These are phyloP conservation scores for Atrina japonica DNA, from an alignment of 2,888 invertebrate genomes.

Conservation along the genomic window DNA sequence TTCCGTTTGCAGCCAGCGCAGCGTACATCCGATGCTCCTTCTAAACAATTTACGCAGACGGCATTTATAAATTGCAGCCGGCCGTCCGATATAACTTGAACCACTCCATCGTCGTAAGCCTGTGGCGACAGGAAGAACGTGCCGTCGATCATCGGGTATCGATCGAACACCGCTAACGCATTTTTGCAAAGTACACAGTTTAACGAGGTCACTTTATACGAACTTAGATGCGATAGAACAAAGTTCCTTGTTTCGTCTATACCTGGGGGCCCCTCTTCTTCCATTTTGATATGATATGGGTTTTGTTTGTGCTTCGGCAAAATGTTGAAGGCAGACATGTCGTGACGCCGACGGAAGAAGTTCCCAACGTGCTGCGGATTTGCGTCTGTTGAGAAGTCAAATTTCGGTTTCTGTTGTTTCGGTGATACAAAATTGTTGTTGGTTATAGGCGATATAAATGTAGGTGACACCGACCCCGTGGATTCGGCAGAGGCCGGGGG, in stretches of 20 bases:
- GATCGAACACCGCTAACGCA: constrained; percentile 95
- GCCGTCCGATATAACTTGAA: constrained; percentile 84
- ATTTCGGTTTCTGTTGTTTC: constrained; percentile 48
- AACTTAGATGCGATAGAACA: constrained; percentile 95
- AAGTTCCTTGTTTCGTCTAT: constrained; percentile 98
- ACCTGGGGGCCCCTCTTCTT: constrained; percentile 98
- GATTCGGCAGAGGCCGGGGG: constrained; percentile 76
- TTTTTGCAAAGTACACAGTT: constrained; percentile 90
- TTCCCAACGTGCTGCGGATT: constrained; percentile 65
- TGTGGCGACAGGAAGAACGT: constrained; percentile 98
- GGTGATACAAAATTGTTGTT: constrained; percentile 39
- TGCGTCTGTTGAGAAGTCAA: constrained; percentile 50
- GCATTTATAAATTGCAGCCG: constrained; percentile 94
- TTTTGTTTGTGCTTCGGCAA: constrained; percentile 97
- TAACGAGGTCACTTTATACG: constrained; percentile 93
- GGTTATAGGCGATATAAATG: constrained; percentile 59
- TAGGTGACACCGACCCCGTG: constrained; percentile 61
- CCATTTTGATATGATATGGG: constrained; percentile 99
- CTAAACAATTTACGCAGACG: constrained; percentile 94
- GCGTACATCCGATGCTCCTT: constrained; percentile 85
- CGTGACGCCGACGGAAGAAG: constrained; percentile 95
- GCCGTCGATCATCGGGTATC: constrained; percentile 98
- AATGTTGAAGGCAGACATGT: constrained; percentile 89
- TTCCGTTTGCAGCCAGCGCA: constrained; percentile 76
- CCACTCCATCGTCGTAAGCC: constrained; percentile 87